These are phyloP conservation scores for Danio rerio DNA, from an alignment of 2,113 vertebrate genomes.

Conservation along the genomic window DNA sequence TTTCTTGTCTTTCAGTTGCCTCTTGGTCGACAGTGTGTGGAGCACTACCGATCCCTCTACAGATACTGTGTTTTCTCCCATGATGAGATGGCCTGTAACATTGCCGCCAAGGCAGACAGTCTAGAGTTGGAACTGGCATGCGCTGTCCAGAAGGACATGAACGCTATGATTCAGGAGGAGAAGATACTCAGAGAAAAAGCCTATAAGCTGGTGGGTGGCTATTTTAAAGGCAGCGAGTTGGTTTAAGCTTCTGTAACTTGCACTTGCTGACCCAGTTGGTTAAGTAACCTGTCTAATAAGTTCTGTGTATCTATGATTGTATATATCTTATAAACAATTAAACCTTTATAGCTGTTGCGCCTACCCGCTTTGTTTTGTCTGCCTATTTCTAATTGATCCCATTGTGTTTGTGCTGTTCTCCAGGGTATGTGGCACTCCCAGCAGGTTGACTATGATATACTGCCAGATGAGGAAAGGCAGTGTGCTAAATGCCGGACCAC, in stretches of 20 bases:
- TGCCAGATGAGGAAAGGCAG: slow-evolving; percentile 94
- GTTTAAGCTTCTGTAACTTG: neutral
- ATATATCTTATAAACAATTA: neutral
- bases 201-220: slow-evolving; percentile 83
- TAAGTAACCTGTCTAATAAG: neutral
- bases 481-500: slow-evolving; percentile 94
- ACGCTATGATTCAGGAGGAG: slow-evolving; percentile 86
- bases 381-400: slow-evolving; percentile 39
- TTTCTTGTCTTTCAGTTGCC: slow-evolving; percentile 79
- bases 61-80: slow-evolving; percentile 98
- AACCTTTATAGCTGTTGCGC: neutral
- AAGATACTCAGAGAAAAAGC: slow-evolving; percentile 81
- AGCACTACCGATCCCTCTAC: slow-evolving; percentile 90
- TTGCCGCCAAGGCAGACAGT: slow-evolving; percentile 85
- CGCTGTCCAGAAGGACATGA: slow-evolving; percentile 88
- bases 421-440: slow-evolving; percentile 87
- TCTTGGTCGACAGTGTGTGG: slow-evolving; percentile 88
- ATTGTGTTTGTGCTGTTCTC: slow-evolving; percentile 44
- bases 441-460: slow-evolving; percentile 86
- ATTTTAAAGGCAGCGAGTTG: neutral
- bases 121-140: slow-evolving; percentile 89
- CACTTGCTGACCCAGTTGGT: neutral
- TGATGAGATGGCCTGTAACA: slow-evolving; percentile 96
- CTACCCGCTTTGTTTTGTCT: slow-evolving; percentile 6
- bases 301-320: neutral